Conservation (phyloP, 2,888 invertebrate species). For the Phortica okadai region DNA sequence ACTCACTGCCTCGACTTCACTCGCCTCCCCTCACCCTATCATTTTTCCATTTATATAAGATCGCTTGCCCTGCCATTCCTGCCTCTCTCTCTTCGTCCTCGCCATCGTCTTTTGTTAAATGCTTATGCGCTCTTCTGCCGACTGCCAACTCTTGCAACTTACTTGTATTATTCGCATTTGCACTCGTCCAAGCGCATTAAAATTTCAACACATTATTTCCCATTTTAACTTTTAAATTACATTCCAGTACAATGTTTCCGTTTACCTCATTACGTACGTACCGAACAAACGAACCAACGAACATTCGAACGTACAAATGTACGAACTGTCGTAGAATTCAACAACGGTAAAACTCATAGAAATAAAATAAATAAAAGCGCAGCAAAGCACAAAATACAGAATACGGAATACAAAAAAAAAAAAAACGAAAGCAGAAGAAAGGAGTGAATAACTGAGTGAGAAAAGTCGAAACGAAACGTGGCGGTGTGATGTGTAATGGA, state of each 20-base stretch:
- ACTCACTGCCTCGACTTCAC: background rate
- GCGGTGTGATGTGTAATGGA: background rate
- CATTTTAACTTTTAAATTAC: slow-evolving; percentile 32
- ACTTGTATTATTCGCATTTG: background rate
- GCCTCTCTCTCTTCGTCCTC: too few species aligned
- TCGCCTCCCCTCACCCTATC: background rate
- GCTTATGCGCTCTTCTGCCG: background rate
- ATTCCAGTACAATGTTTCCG: slow-evolving; percentile 34
- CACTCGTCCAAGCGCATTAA: slow-evolving; percentile 27
- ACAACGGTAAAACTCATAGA: background rate
- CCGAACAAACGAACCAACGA: background rate
- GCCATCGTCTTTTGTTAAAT: too few species aligned
- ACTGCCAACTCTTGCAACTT: slow-evolving; percentile 37
- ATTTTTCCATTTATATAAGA: slow-evolving; percentile 32
- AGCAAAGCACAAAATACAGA: slow-evolving; percentile 8
- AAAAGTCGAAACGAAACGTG: background rate
- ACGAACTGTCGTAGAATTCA: too few species aligned
- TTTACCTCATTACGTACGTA: slow-evolving; percentile 40
- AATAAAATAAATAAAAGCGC: slow-evolving; percentile 26
- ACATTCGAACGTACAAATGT: background rate
- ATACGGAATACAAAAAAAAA: background rate
- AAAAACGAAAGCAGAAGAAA: background rate
- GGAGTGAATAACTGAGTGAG: too few species aligned
- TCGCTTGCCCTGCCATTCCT: slow-evolving; percentile 15
- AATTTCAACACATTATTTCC: slow-evolving; percentile 35